Conservation (phyloP, 2,113 vertebrate species). For the Excalfactoria chinensis region DNA sequence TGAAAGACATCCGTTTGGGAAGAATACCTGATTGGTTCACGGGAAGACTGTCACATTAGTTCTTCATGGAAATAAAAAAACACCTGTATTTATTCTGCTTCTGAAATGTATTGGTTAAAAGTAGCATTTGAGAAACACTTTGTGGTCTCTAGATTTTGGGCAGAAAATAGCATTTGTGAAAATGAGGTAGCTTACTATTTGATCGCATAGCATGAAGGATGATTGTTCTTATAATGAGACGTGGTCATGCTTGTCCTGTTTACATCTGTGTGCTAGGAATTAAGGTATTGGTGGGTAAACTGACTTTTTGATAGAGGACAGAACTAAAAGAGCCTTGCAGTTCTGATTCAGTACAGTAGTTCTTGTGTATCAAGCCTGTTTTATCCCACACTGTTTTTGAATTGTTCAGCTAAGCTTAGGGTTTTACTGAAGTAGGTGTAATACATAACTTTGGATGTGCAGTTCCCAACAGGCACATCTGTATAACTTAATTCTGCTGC, state of each 20-base stretch:
- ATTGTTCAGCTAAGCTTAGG: background rate
- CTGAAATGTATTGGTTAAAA: background rate
- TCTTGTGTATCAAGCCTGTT: background rate
- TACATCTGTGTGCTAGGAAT: fast-evolving
- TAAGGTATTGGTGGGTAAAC: background rate
- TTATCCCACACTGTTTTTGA: background rate
- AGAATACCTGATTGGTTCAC: background rate
- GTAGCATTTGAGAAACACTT: background rate
- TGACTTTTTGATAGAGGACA: background rate
- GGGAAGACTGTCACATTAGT: background rate
- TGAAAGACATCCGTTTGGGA: background rate
- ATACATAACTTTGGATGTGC: background rate
- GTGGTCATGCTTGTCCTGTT: background rate
- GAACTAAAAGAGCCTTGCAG: background rate
- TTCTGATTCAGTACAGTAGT: background rate
- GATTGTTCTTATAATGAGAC: background rate
- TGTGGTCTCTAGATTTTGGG: background rate
- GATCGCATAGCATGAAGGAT: background rate
- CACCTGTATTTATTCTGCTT: fast-evolving
- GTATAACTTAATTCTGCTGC: background rate
- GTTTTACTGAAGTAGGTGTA: background rate
- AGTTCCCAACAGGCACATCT: background rate
- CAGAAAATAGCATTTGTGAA: background rate
- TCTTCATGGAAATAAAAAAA: background rate
- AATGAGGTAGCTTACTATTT: background rate